Base-by-base conservation (phyloP, 2,888 invertebrate species). In the Parasteatoda lunata region DNA sequence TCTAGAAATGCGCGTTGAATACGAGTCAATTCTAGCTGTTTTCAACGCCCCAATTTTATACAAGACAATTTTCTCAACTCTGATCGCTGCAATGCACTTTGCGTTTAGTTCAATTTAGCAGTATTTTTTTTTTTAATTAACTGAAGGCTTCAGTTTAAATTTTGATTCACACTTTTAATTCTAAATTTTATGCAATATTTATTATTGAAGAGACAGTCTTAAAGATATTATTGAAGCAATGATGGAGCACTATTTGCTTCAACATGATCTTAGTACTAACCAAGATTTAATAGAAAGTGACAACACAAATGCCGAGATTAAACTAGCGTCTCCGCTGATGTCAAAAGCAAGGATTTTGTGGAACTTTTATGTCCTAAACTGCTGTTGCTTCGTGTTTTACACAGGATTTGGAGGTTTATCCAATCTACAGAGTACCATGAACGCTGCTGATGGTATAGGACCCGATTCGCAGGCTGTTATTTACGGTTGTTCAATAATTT, bases 401-500 rank as follows among this genome's bases (percentile, higher is more conserved):
- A 73, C 54, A 4, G 54, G 73, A 30, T 51, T 54, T 9, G n/a
- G 51, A n/a, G 54, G 30, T 15, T 54, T 73, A 11, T 15, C 69
- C 30, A 88, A 88, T 69, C 70, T 88, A 30, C 80, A 86, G 66
- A 86, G 81, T 51, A 85, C 83, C n/a, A 65, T 85, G 51, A 85
- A 85, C 15, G 52, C 64, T 52, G 68, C 6, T 6, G 96, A 96
- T 91, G 97, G 97, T 76, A 94, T 98, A 77, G 98, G 98, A 65
- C 97, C 97, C 0, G 96, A 96, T 3, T 97, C 97, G 5, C 93
- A 97, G 84, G 95, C 96, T 91, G 96, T 97, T 68, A 95, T 98
- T 90, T 99, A 98, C 92, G 96, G 96, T 64, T 48, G n/a, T 11
- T 68, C 64, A 88, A 97, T 98, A 81, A 94, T 98, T 15, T 98